phyloP scores from a whole-genome alignment of 2,113 vertebrate genomes.

The Serilophus lunatus region DNA sequence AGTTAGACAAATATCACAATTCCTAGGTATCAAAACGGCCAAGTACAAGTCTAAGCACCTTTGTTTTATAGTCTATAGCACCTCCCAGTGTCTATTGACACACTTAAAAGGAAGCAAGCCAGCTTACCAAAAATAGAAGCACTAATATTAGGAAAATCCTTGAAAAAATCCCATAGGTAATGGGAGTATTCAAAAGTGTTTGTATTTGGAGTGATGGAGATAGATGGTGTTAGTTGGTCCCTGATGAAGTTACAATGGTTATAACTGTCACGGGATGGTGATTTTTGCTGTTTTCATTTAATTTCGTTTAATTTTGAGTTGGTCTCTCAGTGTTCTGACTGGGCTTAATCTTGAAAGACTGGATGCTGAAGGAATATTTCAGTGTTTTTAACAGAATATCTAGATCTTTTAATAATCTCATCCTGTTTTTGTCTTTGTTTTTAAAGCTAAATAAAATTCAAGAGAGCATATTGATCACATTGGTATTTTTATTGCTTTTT shows the following conservation, averaged over 20 bases:
- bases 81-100: constrained; percentile 38
- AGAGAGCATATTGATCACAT: constrained; percentile 20
- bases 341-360: neutral
- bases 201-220: neutral
- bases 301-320: neutral
- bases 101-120: neutral
- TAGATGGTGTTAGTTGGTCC: neutral
- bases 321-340: neutral
- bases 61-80: constrained; percentile 46
- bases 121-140: neutral
- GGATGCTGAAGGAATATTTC: neutral
- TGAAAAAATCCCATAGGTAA: neutral
- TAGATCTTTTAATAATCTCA: neutral
- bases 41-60: neutral
- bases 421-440: neutral
- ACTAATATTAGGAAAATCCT: neutral
- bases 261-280: neutral
- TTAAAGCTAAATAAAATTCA: neutral
- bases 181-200: neutral
- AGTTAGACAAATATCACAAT: neutral
- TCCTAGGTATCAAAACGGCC: neutral
- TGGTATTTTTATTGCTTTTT: constrained; percentile 42
- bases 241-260: neutral
- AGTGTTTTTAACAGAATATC: neutral
- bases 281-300: neutral